These are phyloP conservation scores for Tribolium madens DNA, from an alignment of 1,140 invertebrate species.

Conservation along the genomic window DNA sequence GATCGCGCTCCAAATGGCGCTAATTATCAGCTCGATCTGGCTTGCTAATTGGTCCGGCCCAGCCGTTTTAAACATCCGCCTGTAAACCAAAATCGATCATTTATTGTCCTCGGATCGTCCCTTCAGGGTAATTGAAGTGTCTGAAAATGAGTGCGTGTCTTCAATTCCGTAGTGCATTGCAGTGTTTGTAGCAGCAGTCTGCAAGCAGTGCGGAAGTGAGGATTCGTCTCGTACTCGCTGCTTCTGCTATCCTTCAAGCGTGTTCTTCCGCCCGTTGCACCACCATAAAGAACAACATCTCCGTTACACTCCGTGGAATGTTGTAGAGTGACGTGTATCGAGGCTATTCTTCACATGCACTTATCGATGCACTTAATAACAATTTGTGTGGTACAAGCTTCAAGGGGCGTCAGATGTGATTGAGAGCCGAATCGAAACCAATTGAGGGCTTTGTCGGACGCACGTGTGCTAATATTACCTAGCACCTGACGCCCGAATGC, in stretches of 20 bases:
- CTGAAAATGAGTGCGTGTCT: slow-evolving; percentile 65
- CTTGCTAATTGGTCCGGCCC: slow-evolving; percentile 5
- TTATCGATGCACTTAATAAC: slow-evolving; percentile 34
- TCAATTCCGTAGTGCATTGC: slow-evolving; percentile 97
- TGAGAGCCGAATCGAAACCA: slow-evolving; percentile 26
- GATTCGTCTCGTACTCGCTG: slow-evolving; percentile 59
- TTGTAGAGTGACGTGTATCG: background rate
- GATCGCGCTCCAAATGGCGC: background rate
- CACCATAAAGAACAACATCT: slow-evolving; percentile 32
- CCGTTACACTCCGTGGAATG: background rate
- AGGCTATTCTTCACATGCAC: background rate
- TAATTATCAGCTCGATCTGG: slow-evolving; percentile 12
- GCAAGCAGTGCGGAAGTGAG: slow-evolving; percentile 93
- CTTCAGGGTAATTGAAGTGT: too few species aligned
- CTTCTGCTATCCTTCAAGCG: slow-evolving; percentile 7
- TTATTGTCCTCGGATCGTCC: too few species aligned
- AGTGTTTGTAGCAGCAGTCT: slow-evolving; percentile 80
- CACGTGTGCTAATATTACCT: slow-evolving; percentile 31
- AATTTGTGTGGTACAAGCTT: slow-evolving; percentile 7
- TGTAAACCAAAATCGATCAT: too few species aligned
- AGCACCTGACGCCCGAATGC: background rate
- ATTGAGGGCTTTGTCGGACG: slow-evolving; percentile 26
- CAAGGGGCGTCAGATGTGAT: slow-evolving; percentile 9
- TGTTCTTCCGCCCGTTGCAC: slow-evolving; percentile 27
- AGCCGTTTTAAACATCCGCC: background rate